These are phyloP conservation scores for Coryphaenoides rupestris DNA, from an alignment of 2,113 vertebrate species.

Conservation along the genomic window DNA sequence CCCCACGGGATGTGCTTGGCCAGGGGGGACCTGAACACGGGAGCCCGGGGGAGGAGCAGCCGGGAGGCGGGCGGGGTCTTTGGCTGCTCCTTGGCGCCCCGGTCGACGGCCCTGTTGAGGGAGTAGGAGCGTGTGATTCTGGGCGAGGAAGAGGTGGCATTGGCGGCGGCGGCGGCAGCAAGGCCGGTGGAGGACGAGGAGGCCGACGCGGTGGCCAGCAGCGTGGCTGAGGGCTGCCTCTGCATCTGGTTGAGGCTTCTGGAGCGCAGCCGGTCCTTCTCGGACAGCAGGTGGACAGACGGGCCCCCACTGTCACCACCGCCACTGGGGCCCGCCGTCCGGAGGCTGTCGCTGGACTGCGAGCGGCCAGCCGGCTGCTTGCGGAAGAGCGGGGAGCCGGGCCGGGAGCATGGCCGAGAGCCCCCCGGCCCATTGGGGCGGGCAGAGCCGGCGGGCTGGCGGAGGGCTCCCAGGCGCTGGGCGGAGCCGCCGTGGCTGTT, in stretches of 20 bases:
- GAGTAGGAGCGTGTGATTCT: slow-evolving; percentile 78
- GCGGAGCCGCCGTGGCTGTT: slow-evolving; percentile 24
- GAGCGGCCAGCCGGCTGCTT: slow-evolving; percentile 75
- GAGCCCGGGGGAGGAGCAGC: slow-evolving; percentile 22
- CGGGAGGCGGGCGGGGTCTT: slow-evolving; percentile 35
- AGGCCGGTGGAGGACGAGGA: slow-evolving; percentile 29
- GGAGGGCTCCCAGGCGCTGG: neutral
- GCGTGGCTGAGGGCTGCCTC: slow-evolving; percentile 74
- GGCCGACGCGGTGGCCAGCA: neutral
- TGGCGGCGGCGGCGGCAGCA: too few relatives aligned
- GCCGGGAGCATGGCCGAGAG: slow-evolving; percentile 51
- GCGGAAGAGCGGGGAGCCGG: slow-evolving; percentile 53
- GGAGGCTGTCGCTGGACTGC: slow-evolving; percentile 78
- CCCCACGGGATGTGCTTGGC: slow-evolving; percentile 14
- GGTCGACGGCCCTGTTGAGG: slow-evolving; percentile 77
- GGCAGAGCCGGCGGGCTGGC: slow-evolving; percentile 12
- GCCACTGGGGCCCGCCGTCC: slow-evolving; percentile 33
- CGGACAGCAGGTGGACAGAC: slow-evolving; percentile 44
- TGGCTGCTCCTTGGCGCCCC: slow-evolving; percentile 73
- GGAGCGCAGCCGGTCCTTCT: slow-evolving; percentile 82
- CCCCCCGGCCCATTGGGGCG: slow-evolving; percentile 38
- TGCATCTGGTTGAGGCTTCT: slow-evolving; percentile 90
- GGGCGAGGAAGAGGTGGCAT: too few relatives aligned
- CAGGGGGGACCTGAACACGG: slow-evolving; percentile 23
- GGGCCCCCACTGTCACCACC: too few relatives aligned